Evolutionary conservation across 2,888 invertebrate species (phyloP).

Genomic region (Amitus sp.): DNA sequence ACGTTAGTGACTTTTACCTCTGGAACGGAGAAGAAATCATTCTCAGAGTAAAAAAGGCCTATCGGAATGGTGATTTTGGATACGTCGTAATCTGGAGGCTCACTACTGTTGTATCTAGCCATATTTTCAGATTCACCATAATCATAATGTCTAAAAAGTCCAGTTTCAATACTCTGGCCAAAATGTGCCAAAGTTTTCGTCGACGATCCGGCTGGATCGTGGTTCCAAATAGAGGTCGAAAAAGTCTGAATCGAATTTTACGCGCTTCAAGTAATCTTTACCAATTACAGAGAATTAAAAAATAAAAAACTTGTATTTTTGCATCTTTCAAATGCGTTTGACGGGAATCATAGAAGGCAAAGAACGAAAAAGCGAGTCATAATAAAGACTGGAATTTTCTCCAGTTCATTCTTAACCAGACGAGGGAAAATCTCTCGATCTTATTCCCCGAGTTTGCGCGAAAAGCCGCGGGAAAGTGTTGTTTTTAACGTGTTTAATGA

Average conservation of each 20-base stretch:
- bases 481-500: no score
- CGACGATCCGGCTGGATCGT: constrained; percentile 81
- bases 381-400: no score
- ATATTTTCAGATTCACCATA: constrained; percentile 73
- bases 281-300: no score
- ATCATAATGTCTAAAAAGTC: constrained; percentile 76
- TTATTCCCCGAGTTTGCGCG: no score
- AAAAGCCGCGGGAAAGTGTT: no score
- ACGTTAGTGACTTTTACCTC: constrained; percentile 57
- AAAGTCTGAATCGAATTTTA: constrained; percentile 64
- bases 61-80: constrained; percentile 73
- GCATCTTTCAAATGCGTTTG: no score
- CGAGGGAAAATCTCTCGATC: no score
- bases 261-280: neutral
- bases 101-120: constrained; percentile 68
- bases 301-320: neutral
- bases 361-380: no score
- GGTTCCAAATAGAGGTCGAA: constrained; percentile 75
- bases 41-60: constrained; percentile 74
- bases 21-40: constrained; percentile 79
- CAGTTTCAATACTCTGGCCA: constrained; percentile 71
- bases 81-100: constrained; percentile 74
- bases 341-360: no score
- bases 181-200: constrained; percentile 78
- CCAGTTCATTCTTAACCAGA: no score